Evolutionary conservation across 2,888 invertebrate species (phyloP).

Genomic region (Pemphredon lugubris): DNA sequence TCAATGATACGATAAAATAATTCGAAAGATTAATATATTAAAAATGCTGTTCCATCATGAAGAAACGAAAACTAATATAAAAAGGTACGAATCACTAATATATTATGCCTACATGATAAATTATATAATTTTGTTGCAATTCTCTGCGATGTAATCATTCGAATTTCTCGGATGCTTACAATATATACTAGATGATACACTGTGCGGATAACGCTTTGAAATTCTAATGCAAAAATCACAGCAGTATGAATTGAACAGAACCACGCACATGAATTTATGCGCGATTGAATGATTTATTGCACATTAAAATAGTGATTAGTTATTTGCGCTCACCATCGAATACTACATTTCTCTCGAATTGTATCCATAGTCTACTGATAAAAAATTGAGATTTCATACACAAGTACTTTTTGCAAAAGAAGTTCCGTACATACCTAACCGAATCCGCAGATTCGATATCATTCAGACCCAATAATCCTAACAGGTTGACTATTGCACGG

Average conservation of each 20-base stretch:
- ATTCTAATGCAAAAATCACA: constrained; percentile 41
- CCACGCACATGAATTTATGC: constrained; percentile 8
- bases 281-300: constrained; percentile 13
- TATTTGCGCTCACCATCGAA: constrained; percentile 4
- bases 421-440: constrained; percentile 15
- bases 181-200: constrained; percentile 32
- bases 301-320: constrained; percentile 18
- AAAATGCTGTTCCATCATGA: constrained; percentile 5
- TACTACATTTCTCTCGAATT: too few relatives aligned
- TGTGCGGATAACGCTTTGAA: constrained; percentile 26
- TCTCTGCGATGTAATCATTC: constrained; percentile 34
- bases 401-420: constrained; percentile 31
- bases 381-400: constrained; percentile 16
- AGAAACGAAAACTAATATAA: constrained; percentile 23
- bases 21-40: constrained; percentile 16
- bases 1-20: constrained; percentile 1
- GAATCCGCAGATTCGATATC: constrained; percentile 8
- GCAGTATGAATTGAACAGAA: constrained; percentile 24
- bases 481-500: constrained; percentile 5
- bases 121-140: constrained; percentile 41
- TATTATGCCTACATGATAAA: constrained; percentile 32
- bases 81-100: constrained; percentile 20
- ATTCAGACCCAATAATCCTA: constrained; percentile 14
- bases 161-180: constrained; percentile 35
- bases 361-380: constrained; percentile 1